Base-by-base conservation (phyloP, 2,888 invertebrate species). In the Tenthredo notha region DNA sequence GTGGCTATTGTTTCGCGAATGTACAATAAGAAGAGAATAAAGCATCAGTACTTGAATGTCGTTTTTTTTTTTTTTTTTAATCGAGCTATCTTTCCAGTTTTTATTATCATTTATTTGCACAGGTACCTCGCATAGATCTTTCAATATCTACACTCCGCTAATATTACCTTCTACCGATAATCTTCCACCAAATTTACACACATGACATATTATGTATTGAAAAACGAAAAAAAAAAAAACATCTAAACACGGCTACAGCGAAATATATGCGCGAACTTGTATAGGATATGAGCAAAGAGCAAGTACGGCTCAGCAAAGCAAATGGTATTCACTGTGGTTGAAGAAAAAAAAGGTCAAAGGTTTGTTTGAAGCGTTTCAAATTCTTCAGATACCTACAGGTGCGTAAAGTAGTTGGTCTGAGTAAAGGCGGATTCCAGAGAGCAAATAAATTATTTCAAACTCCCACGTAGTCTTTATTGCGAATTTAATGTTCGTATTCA, bases 1-100 rank as follows among this genome's bases (percentile, higher is more conserved):
- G 25, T 72, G n/a, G 40, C n/a, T 72, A 72, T 72, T 72, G 72
- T 37, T 72, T 72, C 43, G 72, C 72, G 40, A 12, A 72, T 72
- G 21, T 72, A 40, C 43, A 40, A 40, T 37, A n/a, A 40, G 72
- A 21, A 43, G 40, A 72, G 12, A 21, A 40, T 72, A 21, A 21
- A 72, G n/a, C 72, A 40, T 40, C 43, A 40, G 40, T 18, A 72
- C 67, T 67, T 67, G 67, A 67, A 67, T 67, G 29, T 12, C 72
- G 40, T 72, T 72, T 40, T 72, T 72, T 61, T 61, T 12, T 43
- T n/a, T 72, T 72, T 40, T 72, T 72, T 61, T 61, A 7, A 18
- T 37, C 18, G 4, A 70, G 25, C 12, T 37, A 21, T 33, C 37
- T 61, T 25, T 25, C 29, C 67, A 67, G 12, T 29, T 29, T 10